Evolutionary conservation across 2,888 invertebrate species (phyloP).

Genomic region (Troides oblongomaculatus): DNA sequence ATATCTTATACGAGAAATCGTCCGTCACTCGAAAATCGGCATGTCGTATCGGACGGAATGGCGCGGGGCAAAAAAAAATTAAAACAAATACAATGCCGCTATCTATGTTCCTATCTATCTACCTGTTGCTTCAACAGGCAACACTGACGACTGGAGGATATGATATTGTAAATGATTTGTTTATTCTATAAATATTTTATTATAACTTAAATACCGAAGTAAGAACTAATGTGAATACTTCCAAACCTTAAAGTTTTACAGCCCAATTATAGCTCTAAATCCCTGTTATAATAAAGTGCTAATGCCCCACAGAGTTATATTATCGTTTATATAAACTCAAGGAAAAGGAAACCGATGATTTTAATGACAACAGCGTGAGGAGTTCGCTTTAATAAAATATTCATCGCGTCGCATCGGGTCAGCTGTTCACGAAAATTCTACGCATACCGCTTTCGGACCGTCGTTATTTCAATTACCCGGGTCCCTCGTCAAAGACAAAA

Average conservation of each 20-base stretch:
- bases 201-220: too few relatives aligned
- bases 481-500: constrained; percentile 79
- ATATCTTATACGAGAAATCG: constrained; percentile 59
- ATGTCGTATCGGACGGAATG: constrained; percentile 47
- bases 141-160: constrained; percentile 12
- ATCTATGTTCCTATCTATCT: constrained; percentile 50
- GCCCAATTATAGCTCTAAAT: too few relatives aligned
- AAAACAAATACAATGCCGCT: constrained; percentile 51
- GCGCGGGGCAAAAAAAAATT: constrained; percentile 47
- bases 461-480: constrained; percentile 78
- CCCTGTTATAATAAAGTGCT: too few relatives aligned
- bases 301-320: too few relatives aligned
- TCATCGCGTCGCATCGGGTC: constrained; percentile 43
- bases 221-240: too few relatives aligned
- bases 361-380: constrained; percentile 26
- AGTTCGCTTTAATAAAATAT: constrained; percentile 26
- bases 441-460: constrained; percentile 67
- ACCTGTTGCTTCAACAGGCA: constrained; percentile 49
- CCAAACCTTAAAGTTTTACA: too few relatives aligned
- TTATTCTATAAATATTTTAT: too few relatives aligned
- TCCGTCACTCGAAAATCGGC: constrained; percentile 57
- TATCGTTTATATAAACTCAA: too few relatives aligned
- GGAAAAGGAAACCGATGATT: constrained; percentile 23
- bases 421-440: constrained; percentile 75
- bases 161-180: background rate